Evolutionary conservation across 2,888 invertebrate genomes (phyloP).

Genomic region (Melinaea menophilus): DNA sequence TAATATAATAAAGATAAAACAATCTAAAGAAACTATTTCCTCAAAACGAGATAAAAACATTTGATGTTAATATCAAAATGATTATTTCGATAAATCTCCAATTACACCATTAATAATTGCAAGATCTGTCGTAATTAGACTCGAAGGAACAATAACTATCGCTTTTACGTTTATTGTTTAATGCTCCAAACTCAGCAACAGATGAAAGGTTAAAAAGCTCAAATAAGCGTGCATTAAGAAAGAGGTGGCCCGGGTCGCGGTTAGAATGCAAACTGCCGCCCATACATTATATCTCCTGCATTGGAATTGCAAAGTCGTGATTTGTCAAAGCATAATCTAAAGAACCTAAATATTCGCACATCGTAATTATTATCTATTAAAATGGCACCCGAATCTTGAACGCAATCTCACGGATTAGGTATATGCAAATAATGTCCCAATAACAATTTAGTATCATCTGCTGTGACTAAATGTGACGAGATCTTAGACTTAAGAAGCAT

Average conservation of each 20-base stretch:
- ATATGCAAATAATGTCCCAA: constrained; percentile 35
- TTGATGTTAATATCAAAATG: constrained; percentile 9
- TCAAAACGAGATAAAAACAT: too few relatives aligned
- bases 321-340: constrained; percentile 78
- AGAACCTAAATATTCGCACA: constrained; percentile 77
- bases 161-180: constrained; percentile 72
- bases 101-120: constrained; percentile 7
- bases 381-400: constrained; percentile 70
- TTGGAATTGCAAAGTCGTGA: constrained; percentile 78
- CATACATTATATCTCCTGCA: constrained; percentile 78
- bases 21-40: too few relatives aligned
- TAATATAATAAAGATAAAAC: too few relatives aligned
- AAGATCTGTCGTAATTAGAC: constrained; percentile 42
- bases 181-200: constrained; percentile 66
- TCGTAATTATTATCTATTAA: constrained; percentile 77
- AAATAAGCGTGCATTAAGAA: constrained; percentile 78
- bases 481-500: not conserved
- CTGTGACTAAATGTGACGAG: constrained; percentile 1
- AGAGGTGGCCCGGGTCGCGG: constrained; percentile 77
- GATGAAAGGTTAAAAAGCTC: constrained; percentile 78
- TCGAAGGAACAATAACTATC: constrained; percentile 60
- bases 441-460: constrained; percentile 19
- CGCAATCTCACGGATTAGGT: constrained; percentile 52
- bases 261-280: constrained; percentile 78
- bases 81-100: not conserved